phyloP scores from a whole-genome alignment of 2,888 invertebrate species.

The Lingula anatina region DNA sequence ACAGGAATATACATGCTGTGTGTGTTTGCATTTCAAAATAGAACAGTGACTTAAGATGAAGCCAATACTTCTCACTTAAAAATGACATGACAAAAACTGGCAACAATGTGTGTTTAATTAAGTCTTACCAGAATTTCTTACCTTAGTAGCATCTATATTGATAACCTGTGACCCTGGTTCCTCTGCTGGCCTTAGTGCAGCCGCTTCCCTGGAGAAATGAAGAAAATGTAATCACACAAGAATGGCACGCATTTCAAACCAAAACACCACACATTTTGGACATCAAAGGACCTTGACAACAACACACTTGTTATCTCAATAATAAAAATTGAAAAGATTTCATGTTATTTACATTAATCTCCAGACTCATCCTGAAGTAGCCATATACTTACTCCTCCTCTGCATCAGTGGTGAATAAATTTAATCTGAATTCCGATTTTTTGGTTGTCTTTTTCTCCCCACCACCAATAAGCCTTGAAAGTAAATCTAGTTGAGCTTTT shows the following conservation, averaged over 20 bases:
- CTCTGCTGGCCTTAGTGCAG: conserved; percentile 26
- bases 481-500: conserved; percentile 49
- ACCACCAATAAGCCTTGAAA: conserved; percentile 44
- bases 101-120: no score
- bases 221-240: not conserved
- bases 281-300: conserved; percentile 4
- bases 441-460: conserved; percentile 27
- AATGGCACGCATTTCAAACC: not conserved
- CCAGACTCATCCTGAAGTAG: not conserved
- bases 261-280: no score
- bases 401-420: conserved; percentile 37
- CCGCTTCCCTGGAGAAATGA: conserved; percentile 35
- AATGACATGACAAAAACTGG: no score
- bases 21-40: no score
- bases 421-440: conserved; percentile 36
- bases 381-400: conserved; percentile 18
- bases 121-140: no score
- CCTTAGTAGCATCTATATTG: conserved; percentile 50
- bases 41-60: no score
- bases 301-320: no score
- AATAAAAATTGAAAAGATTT: no score
- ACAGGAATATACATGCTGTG: no score
- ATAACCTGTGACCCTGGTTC: conserved; percentile 36
- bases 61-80: no score
- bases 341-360: no score